These are phyloP conservation scores for Ptilorrhoa leucosticta DNA, from an alignment of 2,113 vertebrate genomes.

Conservation along the genomic window DNA sequence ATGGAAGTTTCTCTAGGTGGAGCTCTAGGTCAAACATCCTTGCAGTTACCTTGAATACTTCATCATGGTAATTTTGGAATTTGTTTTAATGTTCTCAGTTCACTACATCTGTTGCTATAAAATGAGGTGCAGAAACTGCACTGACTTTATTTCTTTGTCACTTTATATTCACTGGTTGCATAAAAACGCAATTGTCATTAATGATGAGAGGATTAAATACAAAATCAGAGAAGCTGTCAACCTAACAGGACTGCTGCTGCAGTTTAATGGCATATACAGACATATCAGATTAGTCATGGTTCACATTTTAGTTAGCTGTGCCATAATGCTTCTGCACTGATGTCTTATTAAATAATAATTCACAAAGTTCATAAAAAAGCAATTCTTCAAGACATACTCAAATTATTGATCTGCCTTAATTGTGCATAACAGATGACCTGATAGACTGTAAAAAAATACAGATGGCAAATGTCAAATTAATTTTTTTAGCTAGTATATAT, in stretches of 20 bases:
- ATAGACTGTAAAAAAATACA: neutral
- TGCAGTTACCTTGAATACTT: neutral
- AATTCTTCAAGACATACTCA: neutral
- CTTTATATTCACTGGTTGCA: constrained; percentile 7
- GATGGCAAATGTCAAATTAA: neutral
- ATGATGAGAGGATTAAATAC: constrained; percentile 16
- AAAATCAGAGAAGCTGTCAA: neutral
- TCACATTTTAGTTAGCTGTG: neutral
- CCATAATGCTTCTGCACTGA: neutral
- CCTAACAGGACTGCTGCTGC: neutral
- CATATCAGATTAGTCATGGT: neutral
- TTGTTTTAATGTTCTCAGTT: constrained; percentile 23
- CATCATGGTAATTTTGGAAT: neutral
- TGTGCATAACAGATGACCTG: neutral
- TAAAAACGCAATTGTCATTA: neutral
- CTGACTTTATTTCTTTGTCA: neutral
- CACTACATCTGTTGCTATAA: constrained; percentile 26
- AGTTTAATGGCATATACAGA: neutral
- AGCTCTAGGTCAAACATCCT: constrained; percentile 55
- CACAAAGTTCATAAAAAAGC: neutral
- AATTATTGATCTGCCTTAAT: neutral
- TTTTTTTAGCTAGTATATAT: neutral
- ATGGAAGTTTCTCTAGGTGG: constrained; percentile 64
- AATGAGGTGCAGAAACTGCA: neutral
- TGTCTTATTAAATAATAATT: constrained; percentile 26